Base-by-base conservation (phyloP, 92 coral and sea anemone species). In the Zoanthus sansibaricus region DNA sequence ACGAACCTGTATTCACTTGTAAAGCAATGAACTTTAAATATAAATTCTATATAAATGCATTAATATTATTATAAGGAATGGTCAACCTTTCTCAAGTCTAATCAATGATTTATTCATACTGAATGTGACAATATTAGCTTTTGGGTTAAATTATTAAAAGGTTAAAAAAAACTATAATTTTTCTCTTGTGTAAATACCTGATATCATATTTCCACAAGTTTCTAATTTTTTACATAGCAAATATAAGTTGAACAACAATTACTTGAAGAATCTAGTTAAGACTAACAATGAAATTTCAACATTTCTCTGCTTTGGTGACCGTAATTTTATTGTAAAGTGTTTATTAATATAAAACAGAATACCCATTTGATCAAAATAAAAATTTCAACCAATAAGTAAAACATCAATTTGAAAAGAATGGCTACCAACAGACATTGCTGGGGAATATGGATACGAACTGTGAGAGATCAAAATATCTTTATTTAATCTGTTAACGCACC, bases 141-240 rank as follows among this genome's bases (percentile, higher is more conserved):
- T 61, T n/a, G 84, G 84, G 25, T 25, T 25, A 25, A 25, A 25
- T 25, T 25, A 25, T 64, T 42, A 45, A 79, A 66, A 20, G 83
- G 71, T 78, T 33, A 79, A 79, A 79, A 42, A 79, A 44, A 61
- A 58, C 12, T n/a, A 42, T 79, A 61, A 79, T 49, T 49, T 7
- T 42, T 64, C 73, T n/a, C 30, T 79, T 47, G 72, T 44, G 31
- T 61, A 61, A 44, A 64, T 21, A 59, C 32, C 21, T 1, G 45
- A 7, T 66, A 66, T 80, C 85, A 66, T 1, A 67, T 80, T 80
- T 64, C 85, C 37, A 32, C 75, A 80, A 45, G 62, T 80, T 80
- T 66, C 14, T 64, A 78, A 80, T 80, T 64, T 67, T 80, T 80
- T 9, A 30, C 62, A 80, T 80, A 71, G 13, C 75, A 46, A 6